A percentile compares a stretch with the other conserved stretches of the same genome.
Evolutionary conservation across 2,888 invertebrate genomes (phyloP).

Genomic region (Temnothorax rugatulus): DNA sequence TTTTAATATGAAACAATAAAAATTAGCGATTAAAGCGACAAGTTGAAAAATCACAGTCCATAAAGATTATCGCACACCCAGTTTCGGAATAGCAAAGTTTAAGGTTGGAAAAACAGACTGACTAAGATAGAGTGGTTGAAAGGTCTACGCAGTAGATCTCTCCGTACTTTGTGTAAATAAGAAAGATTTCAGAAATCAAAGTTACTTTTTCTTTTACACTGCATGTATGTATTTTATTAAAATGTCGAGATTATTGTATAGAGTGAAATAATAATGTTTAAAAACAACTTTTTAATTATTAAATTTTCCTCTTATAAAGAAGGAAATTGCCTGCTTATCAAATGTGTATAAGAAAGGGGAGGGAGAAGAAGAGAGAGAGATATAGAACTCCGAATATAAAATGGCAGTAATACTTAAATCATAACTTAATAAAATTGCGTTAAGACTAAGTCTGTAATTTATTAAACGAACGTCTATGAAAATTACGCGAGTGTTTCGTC

Average conservation of each 20-base stretch:
- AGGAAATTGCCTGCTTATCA: background rate
- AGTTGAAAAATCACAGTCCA: constrained; percentile 20
- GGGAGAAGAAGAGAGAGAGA: background rate
- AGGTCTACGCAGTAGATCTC: constrained; percentile 15
- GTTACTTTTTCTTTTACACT: constrained; percentile 1
- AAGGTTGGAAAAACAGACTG: constrained; percentile 34
- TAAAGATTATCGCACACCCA: constrained; percentile 11
- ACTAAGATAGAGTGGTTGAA: constrained; percentile 15
- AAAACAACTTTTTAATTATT: background rate
- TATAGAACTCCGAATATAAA: background rate
- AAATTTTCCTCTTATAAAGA: background rate
- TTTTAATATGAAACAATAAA: too few species aligned
- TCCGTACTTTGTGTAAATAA: constrained; percentile 19
- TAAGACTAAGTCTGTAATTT: background rate
- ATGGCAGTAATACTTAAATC: background rate
- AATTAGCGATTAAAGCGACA: background rate
- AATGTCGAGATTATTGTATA: background rate
- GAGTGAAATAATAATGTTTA: background rate
- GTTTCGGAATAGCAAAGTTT: constrained; percentile 31
- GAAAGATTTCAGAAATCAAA: background rate
- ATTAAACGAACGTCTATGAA: background rate
- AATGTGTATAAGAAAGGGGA: background rate
- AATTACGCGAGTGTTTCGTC: background rate
- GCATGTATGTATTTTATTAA: constrained; percentile 19
- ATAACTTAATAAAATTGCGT: background rate